These are phyloP conservation scores for Goniozus legneri DNA, from an alignment of 1,140 invertebrate species.

Conservation along the genomic window DNA sequence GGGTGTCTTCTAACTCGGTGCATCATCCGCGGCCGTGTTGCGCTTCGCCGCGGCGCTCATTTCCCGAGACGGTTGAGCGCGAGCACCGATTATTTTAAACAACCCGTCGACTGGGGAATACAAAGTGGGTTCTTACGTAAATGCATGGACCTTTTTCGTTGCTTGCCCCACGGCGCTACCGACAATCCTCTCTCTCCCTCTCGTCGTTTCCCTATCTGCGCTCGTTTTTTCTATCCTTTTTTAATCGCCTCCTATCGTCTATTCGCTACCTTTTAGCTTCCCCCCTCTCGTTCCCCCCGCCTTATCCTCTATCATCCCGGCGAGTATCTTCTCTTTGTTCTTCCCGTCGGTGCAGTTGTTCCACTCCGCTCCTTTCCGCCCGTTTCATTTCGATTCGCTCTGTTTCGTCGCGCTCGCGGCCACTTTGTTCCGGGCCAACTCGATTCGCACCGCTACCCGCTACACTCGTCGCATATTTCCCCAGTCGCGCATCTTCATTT, in stretches of 20 bases:
- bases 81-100: slow-evolving; percentile 50
- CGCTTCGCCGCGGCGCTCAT: too few species aligned
- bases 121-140: slow-evolving; percentile 48
- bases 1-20: too few species aligned
- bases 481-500: slow-evolving; percentile 25
- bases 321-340: slow-evolving; percentile 3
- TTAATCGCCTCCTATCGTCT: not conserved
- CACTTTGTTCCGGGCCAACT: not conserved
- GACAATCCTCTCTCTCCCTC: slow-evolving; percentile 16
- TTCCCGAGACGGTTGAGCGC: too few species aligned
- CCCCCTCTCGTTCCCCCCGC: not conserved
- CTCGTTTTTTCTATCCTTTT: too few species aligned
- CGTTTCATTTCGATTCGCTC: not conserved
- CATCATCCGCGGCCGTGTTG: too few species aligned
- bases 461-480: slow-evolving; percentile 21
- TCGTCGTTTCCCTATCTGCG: too few species aligned
- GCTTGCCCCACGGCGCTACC: too few species aligned
- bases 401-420: not conserved
- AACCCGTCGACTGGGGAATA: slow-evolving; percentile 37
- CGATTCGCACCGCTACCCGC: slow-evolving; percentile 14
- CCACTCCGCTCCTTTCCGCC: not conserved
- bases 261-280: not conserved
- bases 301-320: slow-evolving; percentile 5
- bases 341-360: slow-evolving; percentile 3
- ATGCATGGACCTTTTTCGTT: slow-evolving; percentile 23